A percentile compares a stretch with the other conserved stretches of the same genome.
These are phyloP conservation scores for Andrena hattorfiana DNA, from an alignment of 2,888 invertebrate species.

Conservation along the genomic window DNA sequence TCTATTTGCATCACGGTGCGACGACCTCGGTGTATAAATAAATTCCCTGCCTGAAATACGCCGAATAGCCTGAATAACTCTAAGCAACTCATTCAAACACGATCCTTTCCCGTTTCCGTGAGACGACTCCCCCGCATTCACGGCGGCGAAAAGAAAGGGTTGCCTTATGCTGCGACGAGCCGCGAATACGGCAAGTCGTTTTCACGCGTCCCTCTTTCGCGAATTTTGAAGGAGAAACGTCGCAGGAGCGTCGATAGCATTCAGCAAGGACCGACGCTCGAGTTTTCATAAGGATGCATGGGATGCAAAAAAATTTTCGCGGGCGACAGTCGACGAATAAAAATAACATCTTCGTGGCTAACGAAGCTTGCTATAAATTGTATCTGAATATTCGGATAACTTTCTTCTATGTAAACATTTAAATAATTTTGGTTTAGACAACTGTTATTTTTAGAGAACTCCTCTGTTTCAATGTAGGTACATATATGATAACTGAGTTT, in stretches of 20 bases:
- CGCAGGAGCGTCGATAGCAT: not conserved
- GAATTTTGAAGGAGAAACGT: constrained; percentile 4
- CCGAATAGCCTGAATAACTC: constrained; percentile 50
- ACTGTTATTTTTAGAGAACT: no score
- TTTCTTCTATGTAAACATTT: no score
- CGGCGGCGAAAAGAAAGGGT: constrained; percentile 6
- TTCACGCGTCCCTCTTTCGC: not conserved
- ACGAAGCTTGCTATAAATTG: no score
- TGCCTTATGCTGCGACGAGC: constrained; percentile 4
- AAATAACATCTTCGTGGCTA: no score
- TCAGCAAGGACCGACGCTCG: not conserved
- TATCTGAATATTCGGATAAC: no score
- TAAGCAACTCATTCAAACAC: constrained; percentile 29
- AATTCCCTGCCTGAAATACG: constrained; percentile 29
- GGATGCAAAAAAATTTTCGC: not conserved
- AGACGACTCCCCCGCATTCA: constrained; percentile 17
- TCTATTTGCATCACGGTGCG: constrained; percentile 39
- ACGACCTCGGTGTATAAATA: constrained; percentile 45
- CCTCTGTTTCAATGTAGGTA: no score
- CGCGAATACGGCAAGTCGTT: constrained; percentile 7
- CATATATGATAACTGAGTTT: no score
- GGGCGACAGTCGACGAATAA: not conserved
- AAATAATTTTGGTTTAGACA: no score
- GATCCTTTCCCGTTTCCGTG: not conserved
- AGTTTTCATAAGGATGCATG: not conserved